Evolutionary conservation across 1,140 invertebrate species (phyloP), one percentile per base, ranked within the genome.

Genomic region (Drosophila dunni): DNA sequence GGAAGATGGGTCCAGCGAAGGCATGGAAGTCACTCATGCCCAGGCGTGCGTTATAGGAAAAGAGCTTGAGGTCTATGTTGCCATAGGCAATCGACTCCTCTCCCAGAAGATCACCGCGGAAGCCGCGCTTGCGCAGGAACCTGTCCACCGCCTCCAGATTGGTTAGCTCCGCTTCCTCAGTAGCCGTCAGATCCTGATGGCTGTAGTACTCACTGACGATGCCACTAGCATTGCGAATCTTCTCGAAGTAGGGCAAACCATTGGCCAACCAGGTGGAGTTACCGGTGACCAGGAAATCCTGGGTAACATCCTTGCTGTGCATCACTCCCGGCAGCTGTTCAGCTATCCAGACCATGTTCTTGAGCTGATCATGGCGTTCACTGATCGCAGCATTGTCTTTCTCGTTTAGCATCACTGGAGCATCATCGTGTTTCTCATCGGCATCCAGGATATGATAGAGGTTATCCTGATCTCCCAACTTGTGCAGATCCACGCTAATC

Each of bases 261-360:
- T 96, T 97, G 54, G 95, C 96, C 54, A 96, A 94, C 95, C 97
- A 96, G 13, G 96, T 97, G 0, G 94, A 93, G 61, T 95, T 94
- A 33, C 94, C 93, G 2, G 94, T 65, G 3, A 84, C 9, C 5
- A 91, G 85, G 20, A 98, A 94, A 0, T 94, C 91, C 50, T 95
- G 92, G 0, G 97, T 96, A 33, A 96, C 93, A 92, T 98, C 97
- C 29, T 93, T 93, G 4, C 93, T 93, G 36, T 94, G 93, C 10
- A 95, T 94, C 4, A 94, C 93, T 17, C 95, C 95, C 38, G 97
- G 96, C 24, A 97, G 93, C 92, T 99, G 98, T 92, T 99, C 98
- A 2, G 97, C 92, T 36, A 98, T 93, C 94, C 95, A 96, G 0
- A 98, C 90, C 33, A 97, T 86, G 15, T 93, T 95, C 72, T 94